Evolutionary conservation across 2,113 vertebrate genomes (phyloP).

Genomic region (Candoia aspera): DNA sequence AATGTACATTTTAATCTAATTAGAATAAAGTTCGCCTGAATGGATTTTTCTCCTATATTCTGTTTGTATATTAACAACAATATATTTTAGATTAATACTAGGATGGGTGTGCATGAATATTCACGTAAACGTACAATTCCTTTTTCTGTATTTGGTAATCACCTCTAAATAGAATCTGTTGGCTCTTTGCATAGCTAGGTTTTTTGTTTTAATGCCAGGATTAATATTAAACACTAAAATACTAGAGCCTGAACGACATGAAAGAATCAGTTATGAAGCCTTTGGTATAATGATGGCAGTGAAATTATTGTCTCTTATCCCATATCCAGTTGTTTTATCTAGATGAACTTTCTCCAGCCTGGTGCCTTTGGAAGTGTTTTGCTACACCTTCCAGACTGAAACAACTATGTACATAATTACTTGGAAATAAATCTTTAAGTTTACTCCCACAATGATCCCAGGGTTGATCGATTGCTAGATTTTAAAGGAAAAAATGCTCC

Average conservation of each 20-base stretch:
- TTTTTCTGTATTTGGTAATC: background rate
- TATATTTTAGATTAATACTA: background rate
- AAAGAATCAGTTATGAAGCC: background rate
- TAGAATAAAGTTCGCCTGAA: conserved; percentile 70
- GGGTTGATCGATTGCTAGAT: background rate
- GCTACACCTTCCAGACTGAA: background rate
- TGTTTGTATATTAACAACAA: conserved; percentile 12
- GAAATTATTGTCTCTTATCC: background rate
- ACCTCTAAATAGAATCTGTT: background rate
- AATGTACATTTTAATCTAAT: conserved; percentile 67
- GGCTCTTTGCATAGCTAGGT: background rate
- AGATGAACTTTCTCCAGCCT: background rate
- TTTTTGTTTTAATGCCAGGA: background rate
- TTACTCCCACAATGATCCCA: background rate
- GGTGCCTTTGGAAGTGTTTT: background rate
- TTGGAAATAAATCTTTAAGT: background rate
- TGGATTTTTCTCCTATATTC: conserved; percentile 64
- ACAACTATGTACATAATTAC: background rate
- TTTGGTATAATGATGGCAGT: background rate
- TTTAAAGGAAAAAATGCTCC: background rate
- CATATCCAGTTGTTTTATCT: background rate
- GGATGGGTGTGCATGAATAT: background rate
- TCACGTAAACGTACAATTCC: background rate
- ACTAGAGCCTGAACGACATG: background rate
- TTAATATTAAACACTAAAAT: background rate